phyloP scores from a whole-genome alignment of 2,888 invertebrate species.

The Lycaena phlaeas region DNA sequence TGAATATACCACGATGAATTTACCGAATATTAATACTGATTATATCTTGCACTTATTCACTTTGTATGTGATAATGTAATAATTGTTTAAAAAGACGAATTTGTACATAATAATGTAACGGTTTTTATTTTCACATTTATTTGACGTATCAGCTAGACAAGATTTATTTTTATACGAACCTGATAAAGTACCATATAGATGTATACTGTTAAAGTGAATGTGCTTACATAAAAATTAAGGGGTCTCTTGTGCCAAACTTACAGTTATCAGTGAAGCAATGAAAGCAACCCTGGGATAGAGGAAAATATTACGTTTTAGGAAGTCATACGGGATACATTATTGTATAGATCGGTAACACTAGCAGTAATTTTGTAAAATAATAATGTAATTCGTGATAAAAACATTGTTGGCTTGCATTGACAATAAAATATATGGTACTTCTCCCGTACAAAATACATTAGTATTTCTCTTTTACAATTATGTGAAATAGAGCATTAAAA shows the following conservation, averaged over 20 bases:
- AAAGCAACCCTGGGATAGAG: conserved; percentile 1
- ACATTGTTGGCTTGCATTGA: background rate
- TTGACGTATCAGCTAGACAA: conserved; percentile 5
- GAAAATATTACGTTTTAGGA: background rate
- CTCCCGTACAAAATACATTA: background rate
- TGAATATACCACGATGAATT: conserved; percentile 2
- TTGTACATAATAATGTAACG: background rate
- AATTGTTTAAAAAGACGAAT: conserved; percentile 1
- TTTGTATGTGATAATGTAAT: conserved; percentile 3
- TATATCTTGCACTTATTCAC: conserved; percentile 6
- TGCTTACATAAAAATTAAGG: conserved; percentile 1
- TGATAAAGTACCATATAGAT: background rate
- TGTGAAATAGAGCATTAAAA: conserved; percentile 17
- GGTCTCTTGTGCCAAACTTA: conserved; percentile 5
- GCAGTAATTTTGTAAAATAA: conserved; percentile 2
- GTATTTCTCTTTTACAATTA: background rate
- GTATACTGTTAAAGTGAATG: background rate
- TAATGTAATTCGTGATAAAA: conserved; percentile 1
- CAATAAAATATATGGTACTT: background rate
- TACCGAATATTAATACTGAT: conserved; percentile 2
- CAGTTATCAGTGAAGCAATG: conserved; percentile 1
- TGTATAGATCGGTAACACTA: conserved; percentile 3
- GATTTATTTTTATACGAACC: conserved; percentile 6
- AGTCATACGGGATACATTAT: background rate
- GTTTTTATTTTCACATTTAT: conserved; percentile 6